Base-by-base conservation (phyloP, 2,797 vertebrate genomes). In the Leptatherina wallacei region DNA sequence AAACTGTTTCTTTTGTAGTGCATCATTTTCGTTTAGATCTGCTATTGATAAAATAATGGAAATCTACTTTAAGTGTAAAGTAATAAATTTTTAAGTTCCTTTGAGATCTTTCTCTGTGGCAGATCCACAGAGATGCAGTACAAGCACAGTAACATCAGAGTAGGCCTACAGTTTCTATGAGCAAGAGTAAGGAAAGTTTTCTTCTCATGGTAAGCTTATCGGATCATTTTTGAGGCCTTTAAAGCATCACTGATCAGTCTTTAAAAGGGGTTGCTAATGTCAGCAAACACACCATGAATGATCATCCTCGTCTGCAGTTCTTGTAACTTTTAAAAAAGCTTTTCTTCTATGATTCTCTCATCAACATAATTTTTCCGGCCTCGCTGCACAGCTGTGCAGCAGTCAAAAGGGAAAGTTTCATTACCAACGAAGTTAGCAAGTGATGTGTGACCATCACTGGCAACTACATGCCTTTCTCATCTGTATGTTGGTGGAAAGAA, bases 1-100 rank as follows among this genome's bases (percentile, higher is more conserved):
- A 64, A 56, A 44, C 61, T 36, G 59, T 54, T 70, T 71, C 65
- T 62, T 61, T 72, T 58, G 42, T 60, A 60, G 27, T 32, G 57
- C 57, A 60, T 69, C 3, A n/a, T 38, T 68, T 13, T 59, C 42
- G n/a, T 44, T 40, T 40, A 14, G 3, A 42, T 51, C 40, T 42
- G 29, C 40, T 30, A 36, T 18, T 35, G 57, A 82, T 42, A 3
- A 61, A 58, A 69, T 69, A 16, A 51, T 62, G 22, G 40, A n/a
- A 30, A 38, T 14, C 30, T 29, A 55, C 3, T 32, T 12, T 35
- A 4, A 20, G n/a, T n/a, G 3, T 36, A 18, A 69, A 47, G 58
- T 55, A 0, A 8, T 35, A n/a, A n/a, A n/a, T 72, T 54, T 61
- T 42, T 4, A 16, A 44, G 16, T 18, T 44, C 13, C 42, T 3